phyloP scores from a whole-genome alignment of 2,888 invertebrate genomes.

The Apodemia duryi region DNA sequence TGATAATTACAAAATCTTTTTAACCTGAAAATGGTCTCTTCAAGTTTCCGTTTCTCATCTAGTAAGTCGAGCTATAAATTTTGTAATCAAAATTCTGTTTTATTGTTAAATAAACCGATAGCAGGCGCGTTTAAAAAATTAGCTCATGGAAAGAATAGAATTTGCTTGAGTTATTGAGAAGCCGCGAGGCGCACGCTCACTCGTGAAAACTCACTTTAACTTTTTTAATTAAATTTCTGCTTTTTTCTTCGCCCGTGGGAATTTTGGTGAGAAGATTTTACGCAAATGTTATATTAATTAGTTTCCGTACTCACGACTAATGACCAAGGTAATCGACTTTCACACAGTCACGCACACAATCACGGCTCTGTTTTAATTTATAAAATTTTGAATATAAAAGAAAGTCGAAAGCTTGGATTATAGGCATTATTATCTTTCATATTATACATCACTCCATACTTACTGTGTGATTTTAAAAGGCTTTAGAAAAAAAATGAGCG shows the following conservation, averaged over 20 bases:
- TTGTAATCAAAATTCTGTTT: slow-evolving; percentile 20
- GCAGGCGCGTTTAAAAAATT: slow-evolving; percentile 41
- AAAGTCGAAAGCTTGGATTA: slow-evolving; percentile 19
- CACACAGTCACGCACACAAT: slow-evolving; percentile 43
- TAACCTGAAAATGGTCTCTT: no score
- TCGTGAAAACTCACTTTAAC: slow-evolving; percentile 77
- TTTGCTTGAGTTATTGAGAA: slow-evolving; percentile 64
- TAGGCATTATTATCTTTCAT: slow-evolving; percentile 24
- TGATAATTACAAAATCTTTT: no score
- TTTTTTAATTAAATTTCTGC: slow-evolving; percentile 77
- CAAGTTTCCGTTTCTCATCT: no score
- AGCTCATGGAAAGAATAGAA: slow-evolving; percentile 55
- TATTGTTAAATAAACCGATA: slow-evolving; percentile 6
- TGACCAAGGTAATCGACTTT: slow-evolving; percentile 62
- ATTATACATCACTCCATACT: no score
- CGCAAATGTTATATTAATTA: slow-evolving; percentile 75
- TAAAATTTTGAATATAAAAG: slow-evolving; percentile 14
- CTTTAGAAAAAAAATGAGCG: no score
- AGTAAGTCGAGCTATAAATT: not conserved
- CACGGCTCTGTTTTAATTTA: slow-evolving; percentile 20
- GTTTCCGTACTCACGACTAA: slow-evolving; percentile 59
- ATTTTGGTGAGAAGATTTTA: slow-evolving; percentile 61
- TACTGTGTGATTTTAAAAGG: no score
- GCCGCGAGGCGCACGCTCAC: slow-evolving; percentile 44
- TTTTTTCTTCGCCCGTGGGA: slow-evolving; percentile 60